Conservation (phyloP, 2,888 invertebrate genomes). For the Noctua comes region DNA sequence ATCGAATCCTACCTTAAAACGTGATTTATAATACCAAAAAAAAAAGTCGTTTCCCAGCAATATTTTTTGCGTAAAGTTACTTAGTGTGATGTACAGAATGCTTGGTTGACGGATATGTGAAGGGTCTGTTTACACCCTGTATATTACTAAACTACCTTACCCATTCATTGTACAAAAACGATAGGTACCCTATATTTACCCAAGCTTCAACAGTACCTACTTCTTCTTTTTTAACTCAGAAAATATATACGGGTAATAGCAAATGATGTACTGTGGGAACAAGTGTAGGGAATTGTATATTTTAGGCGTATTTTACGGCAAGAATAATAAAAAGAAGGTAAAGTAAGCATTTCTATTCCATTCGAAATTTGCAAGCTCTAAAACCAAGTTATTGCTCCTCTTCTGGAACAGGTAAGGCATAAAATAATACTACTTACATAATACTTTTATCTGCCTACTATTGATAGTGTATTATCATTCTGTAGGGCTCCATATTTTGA, state of each 20-base stretch:
- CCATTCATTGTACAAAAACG: not conserved
- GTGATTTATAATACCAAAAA: no score
- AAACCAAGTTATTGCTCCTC: constrained; percentile 54
- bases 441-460: constrained; percentile 44
- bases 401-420: constrained; percentile 54
- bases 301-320: constrained; percentile 60
- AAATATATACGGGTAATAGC: constrained; percentile 47
- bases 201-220: constrained; percentile 2
- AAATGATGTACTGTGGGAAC: constrained; percentile 58
- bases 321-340: constrained; percentile 52
- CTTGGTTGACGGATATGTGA: no score
- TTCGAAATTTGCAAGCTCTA: constrained; percentile 61
- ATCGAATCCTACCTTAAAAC: no score
- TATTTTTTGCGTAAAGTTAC: no score
- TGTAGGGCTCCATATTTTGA: constrained; percentile 20
- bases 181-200: constrained; percentile 2
- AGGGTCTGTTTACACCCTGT: no score
- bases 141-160: not conserved
- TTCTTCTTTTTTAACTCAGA: constrained; percentile 26
- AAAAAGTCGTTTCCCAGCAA: no score
- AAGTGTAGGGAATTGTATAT: constrained; percentile 64
- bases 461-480: constrained; percentile 51
- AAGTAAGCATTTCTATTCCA: constrained; percentile 57
- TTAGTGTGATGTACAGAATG: no score
- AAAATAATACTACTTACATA: constrained; percentile 60